Conservation (phyloP, 1,140 invertebrate genomes). For the Zaprionus inermis region DNA sequence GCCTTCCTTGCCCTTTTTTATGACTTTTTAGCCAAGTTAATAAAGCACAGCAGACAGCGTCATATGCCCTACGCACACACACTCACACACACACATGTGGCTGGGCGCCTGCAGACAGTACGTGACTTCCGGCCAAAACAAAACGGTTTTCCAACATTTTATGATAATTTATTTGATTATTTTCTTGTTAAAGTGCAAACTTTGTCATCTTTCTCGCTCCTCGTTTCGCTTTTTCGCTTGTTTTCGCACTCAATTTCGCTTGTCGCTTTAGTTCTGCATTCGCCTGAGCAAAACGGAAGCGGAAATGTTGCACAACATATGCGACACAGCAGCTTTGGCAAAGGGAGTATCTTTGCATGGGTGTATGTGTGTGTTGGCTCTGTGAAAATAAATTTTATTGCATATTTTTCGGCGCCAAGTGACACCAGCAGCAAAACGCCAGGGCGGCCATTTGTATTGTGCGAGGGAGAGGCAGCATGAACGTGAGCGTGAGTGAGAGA, state of each 20-base stretch:
- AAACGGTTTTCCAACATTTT: conserved; percentile 78
- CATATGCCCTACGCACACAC: neutral
- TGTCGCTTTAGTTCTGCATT: conserved; percentile 14
- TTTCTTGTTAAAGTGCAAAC: conserved; percentile 82
- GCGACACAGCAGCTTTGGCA: conserved; percentile 50
- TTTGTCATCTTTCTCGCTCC: conserved; percentile 61
- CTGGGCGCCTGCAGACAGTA: conserved; percentile 67
- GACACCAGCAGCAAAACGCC: conserved; percentile 36
- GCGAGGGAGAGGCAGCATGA: neutral
- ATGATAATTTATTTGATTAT: conserved; percentile 83
- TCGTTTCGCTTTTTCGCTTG: conserved; percentile 2
- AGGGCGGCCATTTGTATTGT: conserved; percentile 20
- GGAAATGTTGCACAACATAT: conserved; percentile 82
- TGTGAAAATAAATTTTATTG: conserved; percentile 76
- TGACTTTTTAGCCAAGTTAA: conserved; percentile 46
- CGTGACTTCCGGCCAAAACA: conserved; percentile 82
- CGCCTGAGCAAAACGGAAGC: conserved; percentile 55
- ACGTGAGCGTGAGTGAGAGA: neutral
- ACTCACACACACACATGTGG: conserved; percentile 27
- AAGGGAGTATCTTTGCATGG: neutral
- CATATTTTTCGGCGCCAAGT: conserved; percentile 77
- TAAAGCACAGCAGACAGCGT: conserved; percentile 35
- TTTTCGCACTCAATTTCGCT: conserved; percentile 35
- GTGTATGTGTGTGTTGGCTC: conserved; percentile 8
- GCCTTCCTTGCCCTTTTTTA: conserved; percentile 7